These are phyloP conservation scores for Polietes domitor DNA, from an alignment of 2,888 invertebrate species.

Conservation along the genomic window DNA sequence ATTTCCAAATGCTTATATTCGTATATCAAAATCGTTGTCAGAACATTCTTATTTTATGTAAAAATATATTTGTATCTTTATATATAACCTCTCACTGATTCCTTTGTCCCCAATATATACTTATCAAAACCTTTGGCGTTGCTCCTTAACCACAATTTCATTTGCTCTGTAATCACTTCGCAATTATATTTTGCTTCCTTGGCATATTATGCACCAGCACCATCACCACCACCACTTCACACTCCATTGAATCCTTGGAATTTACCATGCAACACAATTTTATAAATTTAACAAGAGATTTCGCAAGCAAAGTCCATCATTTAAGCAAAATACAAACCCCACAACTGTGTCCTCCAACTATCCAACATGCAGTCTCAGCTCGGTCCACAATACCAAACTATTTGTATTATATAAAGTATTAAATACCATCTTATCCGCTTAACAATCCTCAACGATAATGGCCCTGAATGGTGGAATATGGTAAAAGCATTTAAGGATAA, in stretches of 20 bases:
- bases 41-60: too few relatives aligned
- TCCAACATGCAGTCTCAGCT: neutral
- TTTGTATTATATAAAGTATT: constrained; percentile 49
- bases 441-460: constrained; percentile 35
- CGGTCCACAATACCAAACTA: constrained; percentile 29
- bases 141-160: constrained; percentile 12
- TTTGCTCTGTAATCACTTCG: neutral
- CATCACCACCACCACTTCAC: neutral
- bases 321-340: neutral
- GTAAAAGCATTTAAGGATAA: constrained; percentile 4
- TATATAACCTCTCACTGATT: too few relatives aligned
- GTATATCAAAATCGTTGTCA: too few relatives aligned
- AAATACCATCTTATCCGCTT: constrained; percentile 42
- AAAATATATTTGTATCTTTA: too few relatives aligned
- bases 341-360: neutral
- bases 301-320: neutral
- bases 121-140: too few relatives aligned
- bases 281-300: constrained; percentile 15
- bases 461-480: constrained; percentile 20
- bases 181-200: constrained; percentile 3
- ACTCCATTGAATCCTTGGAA: neutral
- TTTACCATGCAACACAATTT: constrained; percentile 15
- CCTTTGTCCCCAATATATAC: too few relatives aligned
- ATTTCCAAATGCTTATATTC: too few relatives aligned
- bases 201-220: neutral